Conservation (phyloP, 2,113 vertebrate genomes). For the Chunga burmeisteri region DNA sequence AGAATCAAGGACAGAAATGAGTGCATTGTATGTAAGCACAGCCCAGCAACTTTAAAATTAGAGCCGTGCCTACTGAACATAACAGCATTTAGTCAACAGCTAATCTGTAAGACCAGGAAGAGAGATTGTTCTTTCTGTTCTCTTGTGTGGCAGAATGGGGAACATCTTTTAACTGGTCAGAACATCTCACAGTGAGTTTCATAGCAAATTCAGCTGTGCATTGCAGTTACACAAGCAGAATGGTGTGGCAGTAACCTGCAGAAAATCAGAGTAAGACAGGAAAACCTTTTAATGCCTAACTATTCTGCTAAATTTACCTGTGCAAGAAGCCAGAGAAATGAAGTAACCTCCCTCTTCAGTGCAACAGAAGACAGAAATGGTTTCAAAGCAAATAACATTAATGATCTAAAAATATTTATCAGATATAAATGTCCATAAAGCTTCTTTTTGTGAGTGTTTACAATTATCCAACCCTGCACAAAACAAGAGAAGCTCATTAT, state of each 20-base stretch:
- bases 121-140: background rate
- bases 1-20: background rate
- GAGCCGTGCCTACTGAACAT: fast-evolving
- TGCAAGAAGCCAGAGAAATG: background rate
- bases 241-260: background rate
- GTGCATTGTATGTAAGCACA: background rate
- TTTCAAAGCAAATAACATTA: background rate
- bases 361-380: background rate
- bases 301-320: background rate
- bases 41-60: background rate
- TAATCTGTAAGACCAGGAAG: background rate
- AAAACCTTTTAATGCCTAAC: background rate
- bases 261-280: background rate
- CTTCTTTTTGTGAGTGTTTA: background rate
- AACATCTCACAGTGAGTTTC: background rate
- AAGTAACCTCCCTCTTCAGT: background rate
- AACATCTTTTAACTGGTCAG: background rate
- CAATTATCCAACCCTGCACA: background rate
- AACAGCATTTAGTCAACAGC: background rate
- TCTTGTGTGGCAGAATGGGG: background rate
- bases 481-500: background rate
- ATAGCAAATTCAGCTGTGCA: background rate
- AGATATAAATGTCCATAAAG: background rate
- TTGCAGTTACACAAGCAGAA: background rate
- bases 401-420: background rate